A percentile compares a stretch with the other conserved stretches of the same genome.
Evolutionary conservation across 2,113 vertebrate genomes (phyloP).

Genomic region (Eptesicus fuscus): DNA sequence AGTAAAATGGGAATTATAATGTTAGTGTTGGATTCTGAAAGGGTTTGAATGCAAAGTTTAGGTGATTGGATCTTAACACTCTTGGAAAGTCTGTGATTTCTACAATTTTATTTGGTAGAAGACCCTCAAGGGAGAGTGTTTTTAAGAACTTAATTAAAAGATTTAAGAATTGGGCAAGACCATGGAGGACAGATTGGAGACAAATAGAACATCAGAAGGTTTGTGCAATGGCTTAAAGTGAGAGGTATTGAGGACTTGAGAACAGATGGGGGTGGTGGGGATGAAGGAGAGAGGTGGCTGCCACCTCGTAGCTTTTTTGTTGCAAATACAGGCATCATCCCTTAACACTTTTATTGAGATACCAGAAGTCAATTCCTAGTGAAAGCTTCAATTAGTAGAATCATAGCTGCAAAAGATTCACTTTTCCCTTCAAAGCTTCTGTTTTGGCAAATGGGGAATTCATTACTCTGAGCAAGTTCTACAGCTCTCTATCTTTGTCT

Average conservation of each 20-base stretch:
- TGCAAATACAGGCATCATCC: not conserved
- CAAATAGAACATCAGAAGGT: not conserved
- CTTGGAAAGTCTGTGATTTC: not conserved
- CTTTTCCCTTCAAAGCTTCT: not conserved
- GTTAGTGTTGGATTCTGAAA: not conserved
- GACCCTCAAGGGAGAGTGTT: not conserved
- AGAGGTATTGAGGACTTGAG: not conserved
- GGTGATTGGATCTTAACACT: not conserved
- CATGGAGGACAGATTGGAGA: not conserved
- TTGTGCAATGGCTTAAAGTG: not conserved
- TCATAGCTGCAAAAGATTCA: not conserved
- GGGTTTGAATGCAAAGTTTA: not conserved
- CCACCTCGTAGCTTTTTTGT: not conserved
- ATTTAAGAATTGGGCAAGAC: not conserved
- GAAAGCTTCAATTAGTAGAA: not conserved
- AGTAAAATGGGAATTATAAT: not conserved
- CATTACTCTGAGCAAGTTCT: not conserved
- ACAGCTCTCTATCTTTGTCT: not conserved
- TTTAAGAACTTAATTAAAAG: not conserved
- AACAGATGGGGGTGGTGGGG: not conserved
- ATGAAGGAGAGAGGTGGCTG: not conserved
- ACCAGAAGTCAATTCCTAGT: not conserved
- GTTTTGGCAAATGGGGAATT: not conserved
- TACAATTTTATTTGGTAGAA: not conserved
- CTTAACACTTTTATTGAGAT: not conserved